phyloP scores from a whole-genome alignment of 2,113 vertebrate genomes.

The Sakesphorus luctuosus region DNA sequence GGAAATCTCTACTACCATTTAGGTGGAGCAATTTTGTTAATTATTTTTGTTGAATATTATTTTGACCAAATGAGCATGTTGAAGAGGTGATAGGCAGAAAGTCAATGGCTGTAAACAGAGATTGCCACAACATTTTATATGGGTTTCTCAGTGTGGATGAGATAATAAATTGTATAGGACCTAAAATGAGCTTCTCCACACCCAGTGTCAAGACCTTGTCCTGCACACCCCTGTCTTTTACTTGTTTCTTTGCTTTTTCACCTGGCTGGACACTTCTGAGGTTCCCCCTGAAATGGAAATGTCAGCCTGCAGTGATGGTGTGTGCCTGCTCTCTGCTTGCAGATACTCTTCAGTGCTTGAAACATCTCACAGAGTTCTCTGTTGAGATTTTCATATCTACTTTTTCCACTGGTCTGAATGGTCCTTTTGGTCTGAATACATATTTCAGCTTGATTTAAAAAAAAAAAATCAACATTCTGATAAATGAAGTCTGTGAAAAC shows the following conservation, averaged over 20 bases:
- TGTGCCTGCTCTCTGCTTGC: background rate
- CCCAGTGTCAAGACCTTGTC: background rate
- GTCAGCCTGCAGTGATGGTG: background rate
- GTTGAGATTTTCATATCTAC: background rate
- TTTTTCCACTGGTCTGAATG: background rate
- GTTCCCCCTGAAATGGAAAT: background rate
- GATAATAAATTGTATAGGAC: background rate
- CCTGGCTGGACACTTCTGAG: background rate
- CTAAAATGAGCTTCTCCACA: background rate
- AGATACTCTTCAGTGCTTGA: background rate
- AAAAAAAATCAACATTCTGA: background rate
- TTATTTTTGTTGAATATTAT: background rate
- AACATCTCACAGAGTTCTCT: background rate
- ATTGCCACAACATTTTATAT: background rate
- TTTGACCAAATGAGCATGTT: background rate
- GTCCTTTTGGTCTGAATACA: background rate
- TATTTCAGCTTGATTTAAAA: background rate
- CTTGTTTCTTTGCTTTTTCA: background rate
- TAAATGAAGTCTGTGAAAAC: background rate
- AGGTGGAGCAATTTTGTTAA: background rate
- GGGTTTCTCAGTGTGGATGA: background rate
- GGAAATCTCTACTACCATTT: background rate
- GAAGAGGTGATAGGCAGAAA: background rate
- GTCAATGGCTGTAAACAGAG: rapidly evolving
- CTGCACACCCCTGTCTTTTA: rapidly evolving